Conservation (phyloP, 2,888 invertebrate genomes). For the Pteria penguin region DNA sequence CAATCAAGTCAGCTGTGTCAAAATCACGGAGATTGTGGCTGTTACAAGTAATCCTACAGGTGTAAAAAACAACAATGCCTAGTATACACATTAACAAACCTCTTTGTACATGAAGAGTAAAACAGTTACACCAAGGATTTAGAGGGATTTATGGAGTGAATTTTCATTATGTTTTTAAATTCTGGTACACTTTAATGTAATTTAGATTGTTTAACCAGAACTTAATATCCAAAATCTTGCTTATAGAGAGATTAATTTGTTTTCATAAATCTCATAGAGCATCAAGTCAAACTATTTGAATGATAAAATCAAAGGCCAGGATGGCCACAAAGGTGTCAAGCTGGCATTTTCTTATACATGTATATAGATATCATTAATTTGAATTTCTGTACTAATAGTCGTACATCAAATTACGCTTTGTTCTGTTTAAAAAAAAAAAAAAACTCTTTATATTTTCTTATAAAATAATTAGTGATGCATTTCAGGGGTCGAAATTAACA, state of each 20-base stretch:
- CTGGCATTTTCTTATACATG: too few species aligned
- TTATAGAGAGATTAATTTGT: background rate
- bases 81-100: conserved; percentile 6
- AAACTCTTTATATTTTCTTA: too few species aligned
- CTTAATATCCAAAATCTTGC: background rate
- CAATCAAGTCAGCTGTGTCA: background rate
- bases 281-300: background rate
- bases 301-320: background rate
- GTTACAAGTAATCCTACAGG: conserved; percentile 10
- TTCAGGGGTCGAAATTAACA: too few species aligned
- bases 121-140: background rate
- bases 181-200: background rate
- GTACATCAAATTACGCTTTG: too few species aligned
- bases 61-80: background rate
- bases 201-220: background rate
- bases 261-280: background rate
- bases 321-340: too few species aligned
- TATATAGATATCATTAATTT: too few species aligned
- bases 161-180: background rate
- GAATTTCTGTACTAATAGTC: too few species aligned
- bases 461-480: too few species aligned
- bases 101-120: conserved; percentile 3
- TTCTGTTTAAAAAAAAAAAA: too few species aligned
- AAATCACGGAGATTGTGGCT: conserved; percentile 11
- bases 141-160: background rate